These are phyloP conservation scores for Parambassis ranga DNA, from an alignment of 2,797 vertebrate species.

Conservation along the genomic window DNA sequence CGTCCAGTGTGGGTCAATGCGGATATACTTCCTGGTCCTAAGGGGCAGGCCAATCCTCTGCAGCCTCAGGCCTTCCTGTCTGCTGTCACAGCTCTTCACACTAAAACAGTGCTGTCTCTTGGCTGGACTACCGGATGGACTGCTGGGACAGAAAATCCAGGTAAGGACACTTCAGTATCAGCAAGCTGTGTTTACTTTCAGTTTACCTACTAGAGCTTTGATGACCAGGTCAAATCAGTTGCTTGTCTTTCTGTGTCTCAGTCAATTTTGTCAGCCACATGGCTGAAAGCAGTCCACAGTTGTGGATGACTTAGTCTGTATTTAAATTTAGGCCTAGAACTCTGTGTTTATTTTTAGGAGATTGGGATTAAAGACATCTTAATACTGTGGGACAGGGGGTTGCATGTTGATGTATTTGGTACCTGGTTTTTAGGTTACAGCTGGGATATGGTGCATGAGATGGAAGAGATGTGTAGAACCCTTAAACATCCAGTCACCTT, in stretches of 20 bases:
- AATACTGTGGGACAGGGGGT: neutral
- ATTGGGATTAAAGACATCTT: no score
- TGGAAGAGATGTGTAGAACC: slow-evolving; percentile 81
- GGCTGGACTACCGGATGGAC: slow-evolving; percentile 91
- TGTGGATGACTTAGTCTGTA: no score
- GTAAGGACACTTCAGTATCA: slow-evolving; percentile 54
- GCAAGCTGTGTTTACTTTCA: neutral
- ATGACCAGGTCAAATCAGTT: no score
- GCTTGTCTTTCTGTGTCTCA: no score
- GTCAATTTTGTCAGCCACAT: no score
- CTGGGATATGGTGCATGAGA: slow-evolving; percentile 86
- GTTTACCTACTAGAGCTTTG: no score
- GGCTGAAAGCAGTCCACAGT: no score
- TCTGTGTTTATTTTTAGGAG: no score
- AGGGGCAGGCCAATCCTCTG: slow-evolving; percentile 73
- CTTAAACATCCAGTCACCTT: slow-evolving; percentile 86
- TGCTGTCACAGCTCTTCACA: slow-evolving; percentile 73
- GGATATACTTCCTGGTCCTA: slow-evolving; percentile 87
- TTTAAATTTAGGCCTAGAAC: no score
- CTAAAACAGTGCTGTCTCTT: slow-evolving; percentile 84
- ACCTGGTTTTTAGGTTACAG: slow-evolving; percentile 82
- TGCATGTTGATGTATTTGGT: neutral
- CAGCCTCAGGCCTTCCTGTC: slow-evolving; percentile 69
- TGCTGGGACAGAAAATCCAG: slow-evolving; percentile 77
- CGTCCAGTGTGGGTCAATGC: slow-evolving; percentile 91